Evolutionary conservation across 2,888 invertebrate species (phyloP), one percentile per base, ranked within the genome.

Genomic region (Ectemnius continuus): DNA sequence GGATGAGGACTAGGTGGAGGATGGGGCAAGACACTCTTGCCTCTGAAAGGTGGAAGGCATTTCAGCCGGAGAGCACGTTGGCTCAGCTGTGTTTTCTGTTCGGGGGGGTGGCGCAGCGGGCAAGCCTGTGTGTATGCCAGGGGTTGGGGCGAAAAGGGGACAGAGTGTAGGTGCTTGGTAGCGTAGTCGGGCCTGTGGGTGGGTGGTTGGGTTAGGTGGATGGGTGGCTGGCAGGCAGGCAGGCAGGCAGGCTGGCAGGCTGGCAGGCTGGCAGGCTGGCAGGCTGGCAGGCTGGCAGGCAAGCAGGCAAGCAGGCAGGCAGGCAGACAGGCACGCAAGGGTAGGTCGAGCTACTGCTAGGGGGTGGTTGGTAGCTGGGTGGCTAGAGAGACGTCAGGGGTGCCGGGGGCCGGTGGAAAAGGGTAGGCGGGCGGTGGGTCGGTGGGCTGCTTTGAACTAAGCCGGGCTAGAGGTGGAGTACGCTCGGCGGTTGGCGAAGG

Each of bases 41-140:
- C 83, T 83, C 79, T 85, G 76, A 82, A 86, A 88, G 86, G 86
- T 87, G 85, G 88, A 88, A 88, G 88, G 88, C 84, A 87, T 87
- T 87, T 88, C 88, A 84, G 86, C 85, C 80, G 66, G 81, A 84
- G 81, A 84, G 83, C 81, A 85, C 87, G 89, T 90, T 89, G 90
- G 91, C 90, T 90, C 90, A 90, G 90, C 90, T 90, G 90, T 90
- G 89, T 89, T 89, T 90, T 89, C 89, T 88, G 88, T 86, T 82
- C 82, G 83, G 81, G 36, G 84, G 86, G 85, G 85, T 81, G 84
- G 86, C 81, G 82, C 79, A 84, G 83, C 76, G 82, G 79, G 78
- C 76, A 80, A 75, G 71, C 74, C 70, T 75, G 81, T 36, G 36
- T 77, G 36, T 77, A 73, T 62, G 76, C 64, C 67, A 73, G 70